Conservation (phyloP, 2,888 invertebrate genomes). For the Drosophila silvestris region DNA sequence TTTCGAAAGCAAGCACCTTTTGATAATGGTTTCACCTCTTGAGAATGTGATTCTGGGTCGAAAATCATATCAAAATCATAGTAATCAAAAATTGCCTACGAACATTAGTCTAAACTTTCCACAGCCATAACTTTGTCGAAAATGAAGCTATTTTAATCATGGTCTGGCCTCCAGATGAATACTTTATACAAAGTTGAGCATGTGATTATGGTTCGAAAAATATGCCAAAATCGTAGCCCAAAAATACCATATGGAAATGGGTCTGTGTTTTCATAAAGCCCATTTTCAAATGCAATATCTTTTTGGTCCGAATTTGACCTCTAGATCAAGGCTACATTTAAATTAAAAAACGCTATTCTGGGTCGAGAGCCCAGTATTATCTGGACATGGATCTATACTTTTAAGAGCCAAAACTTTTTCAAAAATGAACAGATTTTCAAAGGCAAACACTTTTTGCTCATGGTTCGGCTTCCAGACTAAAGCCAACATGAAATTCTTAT, state of each 20-base stretch:
- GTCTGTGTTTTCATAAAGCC: neutral
- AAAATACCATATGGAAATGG: too few relatives aligned
- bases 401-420: neutral
- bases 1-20: too few relatives aligned
- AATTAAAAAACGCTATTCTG: neutral
- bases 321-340: neutral
- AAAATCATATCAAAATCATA: neutral
- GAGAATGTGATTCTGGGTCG: neutral
- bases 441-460: neutral
- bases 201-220: neutral
- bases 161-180: rapidly evolving
- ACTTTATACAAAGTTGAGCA: neutral
- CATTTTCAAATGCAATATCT: neutral
- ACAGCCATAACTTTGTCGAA: neutral
- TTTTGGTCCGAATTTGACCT: neutral
- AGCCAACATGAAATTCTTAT: neutral
- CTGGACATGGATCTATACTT: neutral
- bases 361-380: neutral
- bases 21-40: too few relatives aligned
- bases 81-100: too few relatives aligned
- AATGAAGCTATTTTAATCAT: neutral
- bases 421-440: neutral
- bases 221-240: neutral
- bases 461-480: neutral
- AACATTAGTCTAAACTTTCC: neutral